phyloP scores from a whole-genome alignment of 1,140 invertebrate genomes.

The Ips typographus region DNA sequence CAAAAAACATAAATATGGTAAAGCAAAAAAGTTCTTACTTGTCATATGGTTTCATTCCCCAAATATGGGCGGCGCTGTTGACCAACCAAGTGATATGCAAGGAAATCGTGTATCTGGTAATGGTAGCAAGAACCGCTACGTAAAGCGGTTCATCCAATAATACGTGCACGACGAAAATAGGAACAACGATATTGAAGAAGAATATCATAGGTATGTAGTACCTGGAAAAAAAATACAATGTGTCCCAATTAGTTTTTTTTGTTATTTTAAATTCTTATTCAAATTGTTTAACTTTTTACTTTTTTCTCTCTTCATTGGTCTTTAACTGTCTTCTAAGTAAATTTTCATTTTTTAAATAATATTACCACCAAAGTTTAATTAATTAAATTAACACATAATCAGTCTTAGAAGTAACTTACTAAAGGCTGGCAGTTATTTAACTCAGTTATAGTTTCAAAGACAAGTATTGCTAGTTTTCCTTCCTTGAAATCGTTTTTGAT shows the following conservation, averaged over 20 bases:
- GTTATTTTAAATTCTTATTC: neutral
- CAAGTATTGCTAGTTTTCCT: too few species aligned
- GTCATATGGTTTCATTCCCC: slow-evolving; percentile 73
- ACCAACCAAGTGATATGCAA: slow-evolving; percentile 78
- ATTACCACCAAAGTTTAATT: neutral
- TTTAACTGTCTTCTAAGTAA: neutral
- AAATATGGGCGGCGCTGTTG: slow-evolving; percentile 76
- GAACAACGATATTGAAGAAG: slow-evolving; percentile 71
- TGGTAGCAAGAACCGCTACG: slow-evolving; percentile 55
- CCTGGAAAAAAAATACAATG: slow-evolving; percentile 51
- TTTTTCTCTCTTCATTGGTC: neutral
- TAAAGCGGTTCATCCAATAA: slow-evolving; percentile 56
- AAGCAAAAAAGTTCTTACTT: slow-evolving; percentile 55
- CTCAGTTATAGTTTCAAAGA: neutral
- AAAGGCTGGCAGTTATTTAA: too few species aligned
- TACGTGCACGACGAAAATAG: slow-evolving; percentile 70
- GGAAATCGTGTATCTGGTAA: slow-evolving; percentile 63
- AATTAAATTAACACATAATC: neutral
- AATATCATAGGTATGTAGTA: slow-evolving; percentile 72
- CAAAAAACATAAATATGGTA: neutral
- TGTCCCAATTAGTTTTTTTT: neutral
- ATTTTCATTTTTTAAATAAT: neutral
- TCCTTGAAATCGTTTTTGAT: neutral
- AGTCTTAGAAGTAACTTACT: too few species aligned
- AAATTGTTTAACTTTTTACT: neutral